Evolutionary conservation across 2,888 invertebrate genomes (phyloP).

Genomic region (Erynnis tages): DNA sequence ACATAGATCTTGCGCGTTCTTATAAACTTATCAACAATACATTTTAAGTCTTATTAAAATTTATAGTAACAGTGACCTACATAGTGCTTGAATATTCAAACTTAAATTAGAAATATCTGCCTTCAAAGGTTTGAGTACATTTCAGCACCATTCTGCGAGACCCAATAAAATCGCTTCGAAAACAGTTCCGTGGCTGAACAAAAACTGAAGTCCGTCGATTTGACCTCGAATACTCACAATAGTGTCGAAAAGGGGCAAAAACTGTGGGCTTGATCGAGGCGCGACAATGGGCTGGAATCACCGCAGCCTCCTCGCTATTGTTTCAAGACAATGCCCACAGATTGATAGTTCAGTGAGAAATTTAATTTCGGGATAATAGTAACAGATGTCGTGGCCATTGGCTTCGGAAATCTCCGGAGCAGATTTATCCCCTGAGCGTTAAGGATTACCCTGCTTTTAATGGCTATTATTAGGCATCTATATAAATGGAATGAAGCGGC

Average conservation of each 20-base stretch:
- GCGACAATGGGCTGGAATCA: slow-evolving; percentile 10
- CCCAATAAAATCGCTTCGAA: neutral
- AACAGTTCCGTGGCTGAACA: neutral
- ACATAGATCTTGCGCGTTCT: too few species aligned
- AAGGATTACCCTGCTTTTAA: too few species aligned
- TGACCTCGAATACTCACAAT: slow-evolving; percentile 19
- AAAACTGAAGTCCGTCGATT: slow-evolving; percentile 5
- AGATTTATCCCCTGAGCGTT: too few species aligned
- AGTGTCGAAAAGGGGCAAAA: slow-evolving; percentile 22
- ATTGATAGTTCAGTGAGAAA: slow-evolving; percentile 14
- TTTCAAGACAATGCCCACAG: slow-evolving; percentile 7
- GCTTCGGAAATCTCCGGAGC: neutral
- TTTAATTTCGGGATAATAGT: slow-evolving; percentile 2
- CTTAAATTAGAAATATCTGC: too few species aligned
- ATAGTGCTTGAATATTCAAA: too few species aligned
- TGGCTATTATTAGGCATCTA: too few species aligned
- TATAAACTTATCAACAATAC: too few species aligned
- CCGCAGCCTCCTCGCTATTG: slow-evolving; percentile 1
- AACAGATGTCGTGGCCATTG: neutral
- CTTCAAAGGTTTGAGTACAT: too few species aligned
- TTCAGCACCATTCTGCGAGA: neutral
- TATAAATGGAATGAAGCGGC: too few species aligned
- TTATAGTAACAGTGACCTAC: too few species aligned
- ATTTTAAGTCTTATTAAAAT: too few species aligned
- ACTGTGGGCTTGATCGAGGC: slow-evolving; percentile 1